These are phyloP conservation scores for Ceratotherium simum DNA, from an alignment of 2,113 vertebrate genomes.

Conservation along the genomic window DNA sequence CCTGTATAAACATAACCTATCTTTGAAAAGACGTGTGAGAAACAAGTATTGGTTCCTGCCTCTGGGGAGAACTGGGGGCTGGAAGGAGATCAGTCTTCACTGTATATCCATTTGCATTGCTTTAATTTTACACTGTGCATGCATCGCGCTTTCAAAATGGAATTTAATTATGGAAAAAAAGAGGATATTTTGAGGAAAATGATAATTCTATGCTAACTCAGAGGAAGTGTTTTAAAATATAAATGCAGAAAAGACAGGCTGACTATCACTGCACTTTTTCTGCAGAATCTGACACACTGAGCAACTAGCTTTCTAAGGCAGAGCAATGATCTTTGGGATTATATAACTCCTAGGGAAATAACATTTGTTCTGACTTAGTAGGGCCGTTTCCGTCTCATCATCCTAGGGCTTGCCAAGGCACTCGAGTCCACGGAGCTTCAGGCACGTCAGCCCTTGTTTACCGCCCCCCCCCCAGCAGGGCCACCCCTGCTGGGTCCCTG, in stretches of 20 bases:
- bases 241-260: not conserved
- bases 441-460: not conserved
- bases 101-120: not conserved
- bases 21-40: not conserved
- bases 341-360: not conserved
- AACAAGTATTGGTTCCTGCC: not conserved
- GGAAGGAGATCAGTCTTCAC: not conserved
- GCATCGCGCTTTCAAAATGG: not conserved
- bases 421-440: not conserved
- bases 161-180: not conserved
- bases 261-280: not conserved
- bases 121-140: not conserved
- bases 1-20: not conserved
- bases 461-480: not conserved
- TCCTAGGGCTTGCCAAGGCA: not conserved
- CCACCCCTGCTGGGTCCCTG: not conserved
- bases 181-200: not conserved
- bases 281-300: too few species aligned
- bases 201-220: not conserved
- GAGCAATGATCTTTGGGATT: not conserved
- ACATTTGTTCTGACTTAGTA: not conserved
- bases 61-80: not conserved
- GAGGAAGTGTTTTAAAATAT: not conserved
- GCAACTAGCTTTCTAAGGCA: not conserved
- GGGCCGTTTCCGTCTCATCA: accelerated